Evolutionary conservation across 2,113 vertebrate genomes (phyloP), one percentile per base, ranked within the genome.

Genomic region (Synodontis membranacea): DNA sequence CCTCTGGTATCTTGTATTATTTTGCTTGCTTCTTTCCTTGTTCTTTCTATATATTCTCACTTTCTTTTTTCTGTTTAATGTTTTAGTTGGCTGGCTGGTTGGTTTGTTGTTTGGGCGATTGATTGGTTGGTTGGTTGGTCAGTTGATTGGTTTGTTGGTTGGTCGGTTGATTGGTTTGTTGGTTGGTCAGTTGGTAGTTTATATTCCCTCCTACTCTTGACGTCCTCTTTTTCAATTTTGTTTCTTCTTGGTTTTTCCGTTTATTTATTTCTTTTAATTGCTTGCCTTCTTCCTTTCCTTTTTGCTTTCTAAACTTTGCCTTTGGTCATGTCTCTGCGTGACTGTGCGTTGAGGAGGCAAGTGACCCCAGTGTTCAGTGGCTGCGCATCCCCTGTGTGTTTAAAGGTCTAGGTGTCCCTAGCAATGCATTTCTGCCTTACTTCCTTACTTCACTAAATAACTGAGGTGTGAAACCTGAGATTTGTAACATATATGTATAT

Each of bases 371-470:
- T 52, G 60, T 34, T 84, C 66, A 84, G 82, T 76, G 68, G 68
- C 68, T 60, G 46, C 52, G 21, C 23, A 28, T 78, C 84, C n/a
- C 34, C 28, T 78, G 70, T 74, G 68, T 76, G 25, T 82, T 48
- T 66, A 87, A 87, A 89, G 66, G 58, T 78, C 80, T 87, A 62
- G 39, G 15, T 72, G 19, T 83, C 76, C 34, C 44, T 28, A 48
- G 37, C 85, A 82, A 64, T 82, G 79, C 54, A 15, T 80, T 68
- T 85, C 86, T 87, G 83, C 70, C 89, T 82, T 86, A 84, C 60
- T 50, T 39, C 44, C 42, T 82, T 31, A 42, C 64, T 60, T 80
- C 48, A 25, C 23, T 34, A 84, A 50, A 70, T 74, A 84, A 37
- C 42, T 60, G 21, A n/a, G 75, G 54, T 50, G 15, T 75, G 23